Evolutionary conservation across 2,888 invertebrate species (phyloP).

Genomic region (Neoaliturus tenellus): DNA sequence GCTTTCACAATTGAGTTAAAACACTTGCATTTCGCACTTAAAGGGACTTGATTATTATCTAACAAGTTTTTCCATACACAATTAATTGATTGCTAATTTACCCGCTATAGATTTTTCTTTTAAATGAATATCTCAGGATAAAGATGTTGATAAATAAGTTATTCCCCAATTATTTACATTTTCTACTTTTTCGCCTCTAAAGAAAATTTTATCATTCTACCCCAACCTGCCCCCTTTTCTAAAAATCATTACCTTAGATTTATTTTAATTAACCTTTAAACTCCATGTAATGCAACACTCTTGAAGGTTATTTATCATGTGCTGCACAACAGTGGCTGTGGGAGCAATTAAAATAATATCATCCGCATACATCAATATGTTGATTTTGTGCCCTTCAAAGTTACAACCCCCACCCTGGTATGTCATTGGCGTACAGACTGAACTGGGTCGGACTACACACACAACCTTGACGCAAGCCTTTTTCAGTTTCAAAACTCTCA

Average conservation of each 20-base stretch:
- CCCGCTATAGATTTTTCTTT: not conserved
- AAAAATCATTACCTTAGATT: constrained; percentile 61
- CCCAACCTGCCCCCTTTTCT: constrained; percentile 44
- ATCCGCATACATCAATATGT: constrained; percentile 61
- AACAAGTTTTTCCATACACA: constrained; percentile 24
- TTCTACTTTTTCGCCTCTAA: not conserved
- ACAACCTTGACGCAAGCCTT: too few species aligned
- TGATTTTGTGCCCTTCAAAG: constrained; percentile 54
- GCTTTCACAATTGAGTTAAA: too few species aligned
- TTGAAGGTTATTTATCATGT: constrained; percentile 57
- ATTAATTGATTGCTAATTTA: not conserved
- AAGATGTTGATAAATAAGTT: not conserved
- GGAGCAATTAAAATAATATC: constrained; percentile 60
- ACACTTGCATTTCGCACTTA: constrained; percentile 8
- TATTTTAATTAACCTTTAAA: constrained; percentile 62
- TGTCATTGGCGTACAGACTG: constrained; percentile 54
- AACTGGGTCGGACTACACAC: constrained; percentile 59
- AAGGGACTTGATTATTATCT: not conserved
- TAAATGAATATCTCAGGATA: not conserved
- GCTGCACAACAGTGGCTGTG: constrained; percentile 50
- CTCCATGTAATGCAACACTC: constrained; percentile 58
- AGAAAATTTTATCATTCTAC: not conserved
- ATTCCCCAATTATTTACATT: constrained; percentile 23
- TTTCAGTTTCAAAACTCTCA: too few species aligned
- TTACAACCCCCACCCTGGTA: constrained; percentile 52